phyloP scores from a whole-genome alignment of 2,888 invertebrate genomes.

The Drosophila pegasa region DNA sequence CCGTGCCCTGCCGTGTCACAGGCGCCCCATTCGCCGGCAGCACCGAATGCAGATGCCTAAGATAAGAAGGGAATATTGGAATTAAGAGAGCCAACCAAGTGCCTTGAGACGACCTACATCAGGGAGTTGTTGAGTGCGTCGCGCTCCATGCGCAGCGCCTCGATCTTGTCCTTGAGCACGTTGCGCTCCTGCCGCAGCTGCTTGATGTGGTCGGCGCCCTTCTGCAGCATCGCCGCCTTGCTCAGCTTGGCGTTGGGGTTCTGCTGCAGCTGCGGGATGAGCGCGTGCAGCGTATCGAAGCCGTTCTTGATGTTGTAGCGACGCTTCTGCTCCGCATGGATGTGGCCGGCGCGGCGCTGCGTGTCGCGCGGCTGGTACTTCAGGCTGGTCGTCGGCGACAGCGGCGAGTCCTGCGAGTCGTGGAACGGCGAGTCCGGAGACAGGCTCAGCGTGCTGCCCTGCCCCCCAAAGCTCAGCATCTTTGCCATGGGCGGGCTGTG shows the following conservation, averaged over 20 bases:
- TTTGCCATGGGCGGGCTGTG: conserved; percentile 80
- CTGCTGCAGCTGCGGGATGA: conserved; percentile 95
- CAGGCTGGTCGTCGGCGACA: conserved; percentile 86
- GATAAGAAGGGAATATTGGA: not conserved
- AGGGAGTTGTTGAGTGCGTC: conserved; percentile 96
- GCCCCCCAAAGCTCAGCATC: conserved; percentile 79
- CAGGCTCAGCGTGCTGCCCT: conserved; percentile 68
- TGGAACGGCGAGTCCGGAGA: conserved; percentile 84
- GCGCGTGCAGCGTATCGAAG: conserved; percentile 95
- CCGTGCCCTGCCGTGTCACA: conserved; percentile 94
- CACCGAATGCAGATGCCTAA: conserved; percentile 96
- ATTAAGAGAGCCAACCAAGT: not conserved
- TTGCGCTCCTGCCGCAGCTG: conserved; percentile 94
- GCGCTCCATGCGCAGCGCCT: conserved; percentile 93
- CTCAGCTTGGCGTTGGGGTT: conserved; percentile 96
- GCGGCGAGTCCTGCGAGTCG: conserved; percentile 85
- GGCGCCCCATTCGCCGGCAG: conserved; percentile 98
- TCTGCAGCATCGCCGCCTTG: conserved; percentile 98
- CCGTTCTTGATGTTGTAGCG: conserved; percentile 98
- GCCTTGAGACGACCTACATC: conserved; percentile 87
- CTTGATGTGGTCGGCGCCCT: conserved; percentile 97
- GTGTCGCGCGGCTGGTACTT: conserved; percentile 86
- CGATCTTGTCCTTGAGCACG: conserved; percentile 95
- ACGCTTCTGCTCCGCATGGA: conserved; percentile 98
- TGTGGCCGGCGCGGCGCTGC: conserved; percentile 94